A percentile compares a stretch with the other conserved stretches of the same genome.
These are phyloP conservation scores for Ganaspis brasiliensis DNA, from an alignment of 2,888 invertebrate species.

Conservation along the genomic window DNA sequence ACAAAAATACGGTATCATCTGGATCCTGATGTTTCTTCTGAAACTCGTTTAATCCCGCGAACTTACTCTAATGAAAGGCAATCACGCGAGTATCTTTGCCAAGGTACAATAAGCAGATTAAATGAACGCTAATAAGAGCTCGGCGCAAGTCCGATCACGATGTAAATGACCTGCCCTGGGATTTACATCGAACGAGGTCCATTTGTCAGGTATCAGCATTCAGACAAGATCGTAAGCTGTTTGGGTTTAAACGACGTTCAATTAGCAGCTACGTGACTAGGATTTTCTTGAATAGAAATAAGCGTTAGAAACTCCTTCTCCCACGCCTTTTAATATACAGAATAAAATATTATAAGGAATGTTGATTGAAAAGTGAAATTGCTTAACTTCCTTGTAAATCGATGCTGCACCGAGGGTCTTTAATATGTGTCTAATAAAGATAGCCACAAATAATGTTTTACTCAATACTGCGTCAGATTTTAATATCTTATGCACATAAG, in stretches of 20 bases:
- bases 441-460: slow-evolving; percentile 35
- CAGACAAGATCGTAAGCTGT: slow-evolving; percentile 35
- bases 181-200: slow-evolving; percentile 40
- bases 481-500: slow-evolving; percentile 35
- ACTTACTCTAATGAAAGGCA: slow-evolving; percentile 29
- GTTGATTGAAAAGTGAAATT: slow-evolving; percentile 44
- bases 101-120: slow-evolving; percentile 23
- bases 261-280: slow-evolving; percentile 38
- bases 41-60: slow-evolving; percentile 19
- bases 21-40: slow-evolving; percentile 16
- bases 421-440: slow-evolving; percentile 44
- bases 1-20: slow-evolving; percentile 26
- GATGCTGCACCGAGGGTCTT: slow-evolving; percentile 41
- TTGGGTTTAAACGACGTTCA: slow-evolving; percentile 41
- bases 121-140: slow-evolving; percentile 29
- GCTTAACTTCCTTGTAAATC: slow-evolving; percentile 41
- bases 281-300: slow-evolving; percentile 40
- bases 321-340: slow-evolving; percentile 39
- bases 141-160: slow-evolving; percentile 31
- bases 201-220: slow-evolving; percentile 41
- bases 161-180: slow-evolving; percentile 39
- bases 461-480: slow-evolving; percentile 18
- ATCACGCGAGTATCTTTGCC: slow-evolving; percentile 37
- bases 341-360: slow-evolving; percentile 39
- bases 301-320: slow-evolving; percentile 43